Conservation (phyloP, 2,888 invertebrate genomes). For the Ectemnius cavifrons region DNA sequence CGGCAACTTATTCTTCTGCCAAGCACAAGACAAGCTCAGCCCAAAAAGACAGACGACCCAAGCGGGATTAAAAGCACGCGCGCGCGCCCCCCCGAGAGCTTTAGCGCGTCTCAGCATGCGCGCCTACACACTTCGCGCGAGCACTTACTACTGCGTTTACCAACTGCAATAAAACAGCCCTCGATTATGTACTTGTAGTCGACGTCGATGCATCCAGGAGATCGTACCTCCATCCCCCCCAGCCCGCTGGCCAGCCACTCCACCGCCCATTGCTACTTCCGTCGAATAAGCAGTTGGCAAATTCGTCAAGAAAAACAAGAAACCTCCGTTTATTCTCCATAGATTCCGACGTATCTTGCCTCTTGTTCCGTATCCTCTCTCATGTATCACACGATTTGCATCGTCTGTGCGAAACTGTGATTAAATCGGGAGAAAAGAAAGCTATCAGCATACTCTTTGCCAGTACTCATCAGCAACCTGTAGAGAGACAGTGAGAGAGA, state of each 20-base stretch:
- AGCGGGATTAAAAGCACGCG: conserved; percentile 24
- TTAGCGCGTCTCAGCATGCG: conserved; percentile 9
- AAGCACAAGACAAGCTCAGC: conserved; percentile 27
- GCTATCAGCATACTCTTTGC: conserved; percentile 11
- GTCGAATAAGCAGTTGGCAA: conserved; percentile 11
- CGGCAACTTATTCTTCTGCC: conserved; percentile 39
- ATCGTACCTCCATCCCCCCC: conserved; percentile 11
- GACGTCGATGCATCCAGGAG: conserved; percentile 26
- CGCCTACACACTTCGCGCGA: conserved; percentile 15
- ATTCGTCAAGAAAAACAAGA: background rate
- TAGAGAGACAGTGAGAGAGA: too few relatives aligned
- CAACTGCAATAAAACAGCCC: conserved; percentile 31
- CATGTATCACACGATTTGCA: too few relatives aligned
- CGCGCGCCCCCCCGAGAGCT: conserved; percentile 9
- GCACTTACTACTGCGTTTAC: conserved; percentile 15
- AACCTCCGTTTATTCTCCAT: conserved; percentile 16
- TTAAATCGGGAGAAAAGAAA: conserved; percentile 27
- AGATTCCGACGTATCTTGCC: background rate
- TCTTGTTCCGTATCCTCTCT: background rate
- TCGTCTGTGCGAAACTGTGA: too few relatives aligned
- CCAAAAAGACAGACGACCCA: conserved; percentile 24
- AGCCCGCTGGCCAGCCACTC: conserved; percentile 28
- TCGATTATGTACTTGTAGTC: conserved; percentile 22
- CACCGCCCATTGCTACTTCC: conserved; percentile 39
- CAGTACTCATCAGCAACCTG: conserved; percentile 19